Evolutionary conservation across 2,113 vertebrate genomes (phyloP), one percentile per base, ranked within the genome.

Genomic region (Hydrolagus affinis): DNA sequence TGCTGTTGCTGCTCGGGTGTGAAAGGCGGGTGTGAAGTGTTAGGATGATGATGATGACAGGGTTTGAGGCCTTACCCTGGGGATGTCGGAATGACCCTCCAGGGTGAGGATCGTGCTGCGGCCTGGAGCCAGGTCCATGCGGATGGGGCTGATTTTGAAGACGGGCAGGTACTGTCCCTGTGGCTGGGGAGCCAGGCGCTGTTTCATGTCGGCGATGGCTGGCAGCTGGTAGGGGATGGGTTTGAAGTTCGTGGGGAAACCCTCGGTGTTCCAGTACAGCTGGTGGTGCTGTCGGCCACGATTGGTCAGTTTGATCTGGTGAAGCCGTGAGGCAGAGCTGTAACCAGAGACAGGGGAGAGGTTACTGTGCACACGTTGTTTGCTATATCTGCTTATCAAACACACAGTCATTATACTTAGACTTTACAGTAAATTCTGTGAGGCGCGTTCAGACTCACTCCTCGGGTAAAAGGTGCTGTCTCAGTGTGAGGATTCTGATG

Each of bases 281-380:
- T 88, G 91, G 68, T 96, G 94, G 8, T 85, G 85, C 0, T 91
- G 91, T 0, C 89, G 88, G 0, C 97, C 96, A 6, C 66, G 87
- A 86, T 98, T 99, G 0, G 89, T 96, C 59, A 98, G 66, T 85
- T 86, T 95, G 87, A 98, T 96, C 87, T 0, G 86, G 87, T 92
- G 96, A 86, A 85, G 88, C 86, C 87, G 94, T 8, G 91, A 87
- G 14, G 86, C 86, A 32, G 90, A 86, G 87, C 97, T 98, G 25
- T 28, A 86, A 60, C 85, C 56, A 87, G 11, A 57, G 30, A 80
- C 57, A 23, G 12, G n/a, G n/a, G n/a, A n/a, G n/a, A n/a, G n/a
- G 9, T 62, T 8, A 70, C 23, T 28, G 6, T 3, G 14, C 3
- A 28, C 1, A 76, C n/a, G 28, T 7, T 28, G 28, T 15, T 14